Evolutionary conservation across 2,888 invertebrate genomes (phyloP).

Genomic region (Apeira syringaria): DNA sequence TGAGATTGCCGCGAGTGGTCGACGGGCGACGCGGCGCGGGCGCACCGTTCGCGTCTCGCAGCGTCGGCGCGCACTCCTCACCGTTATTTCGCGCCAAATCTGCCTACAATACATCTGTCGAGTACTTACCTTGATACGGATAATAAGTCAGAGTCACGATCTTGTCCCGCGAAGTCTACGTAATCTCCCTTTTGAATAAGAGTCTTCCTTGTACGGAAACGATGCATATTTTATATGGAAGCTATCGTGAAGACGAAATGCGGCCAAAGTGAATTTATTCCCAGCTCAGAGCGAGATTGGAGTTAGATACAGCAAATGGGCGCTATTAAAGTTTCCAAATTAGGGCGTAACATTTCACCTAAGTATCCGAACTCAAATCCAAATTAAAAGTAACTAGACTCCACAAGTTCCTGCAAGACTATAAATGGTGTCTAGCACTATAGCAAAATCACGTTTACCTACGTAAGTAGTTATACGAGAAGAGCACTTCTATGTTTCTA

Average conservation of each 20-base stretch:
- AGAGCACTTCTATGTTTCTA: conserved; percentile 10
- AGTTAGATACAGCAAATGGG: conserved; percentile 29
- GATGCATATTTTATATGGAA: conserved; percentile 36
- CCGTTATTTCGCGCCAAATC: conserved; percentile 79
- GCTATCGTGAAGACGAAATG: conserved; percentile 39
- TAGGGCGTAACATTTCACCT: conserved; percentile 18
- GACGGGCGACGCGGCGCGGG: conserved; percentile 37
- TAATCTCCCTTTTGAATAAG: conserved; percentile 71
- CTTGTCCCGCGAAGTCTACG: conserved; percentile 64
- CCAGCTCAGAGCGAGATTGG: conserved; percentile 30
- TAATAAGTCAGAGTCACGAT: conserved; percentile 79
- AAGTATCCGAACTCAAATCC: conserved; percentile 4
- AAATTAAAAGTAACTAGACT: conserved; percentile 12
- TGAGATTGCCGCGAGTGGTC: conserved; percentile 49
- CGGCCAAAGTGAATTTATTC: conserved; percentile 51
- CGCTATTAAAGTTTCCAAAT: conserved; percentile 32
- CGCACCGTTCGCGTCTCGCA: conserved; percentile 35
- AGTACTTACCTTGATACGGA: conserved; percentile 73
- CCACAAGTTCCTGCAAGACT: neutral
- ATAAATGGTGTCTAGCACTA: conserved; percentile 3
- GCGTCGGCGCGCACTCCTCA: too few species aligned
- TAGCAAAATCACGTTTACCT: too few species aligned
- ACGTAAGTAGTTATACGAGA: too few species aligned
- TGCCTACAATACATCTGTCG: conserved; percentile 71
- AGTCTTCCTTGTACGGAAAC: conserved; percentile 68